phyloP scores from a whole-genome alignment of 2,888 invertebrate species.

The Agrotis segetum region DNA sequence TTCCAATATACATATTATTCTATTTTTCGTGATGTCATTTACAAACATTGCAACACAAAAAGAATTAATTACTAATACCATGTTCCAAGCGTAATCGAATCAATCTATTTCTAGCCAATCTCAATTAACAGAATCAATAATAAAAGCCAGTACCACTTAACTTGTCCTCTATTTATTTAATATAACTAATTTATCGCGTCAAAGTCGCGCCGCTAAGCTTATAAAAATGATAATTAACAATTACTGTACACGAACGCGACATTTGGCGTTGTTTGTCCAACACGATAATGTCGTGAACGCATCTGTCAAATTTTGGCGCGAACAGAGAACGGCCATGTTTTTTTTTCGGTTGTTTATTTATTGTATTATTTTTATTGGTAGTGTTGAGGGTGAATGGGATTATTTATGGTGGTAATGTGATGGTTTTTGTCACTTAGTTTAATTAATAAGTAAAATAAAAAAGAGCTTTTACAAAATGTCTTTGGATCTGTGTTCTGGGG shows the following conservation, averaged over 20 bases:
- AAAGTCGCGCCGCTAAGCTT: conserved; percentile 75
- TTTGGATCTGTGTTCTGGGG: neutral
- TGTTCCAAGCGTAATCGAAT: conserved; percentile 10
- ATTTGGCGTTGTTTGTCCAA: conserved; percentile 88
- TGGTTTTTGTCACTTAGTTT: conserved; percentile 26
- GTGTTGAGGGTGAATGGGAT: conserved; percentile 51
- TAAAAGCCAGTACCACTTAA: conserved; percentile 50
- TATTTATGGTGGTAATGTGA: conserved; percentile 28
- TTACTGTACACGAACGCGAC: conserved; percentile 78
- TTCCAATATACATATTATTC: too few relatives aligned
- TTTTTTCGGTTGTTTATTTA: conserved; percentile 56
- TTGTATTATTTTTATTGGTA: conserved; percentile 62
- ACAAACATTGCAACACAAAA: conserved; percentile 6
- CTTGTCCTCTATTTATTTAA: conserved; percentile 58
- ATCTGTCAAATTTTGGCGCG: conserved; percentile 78
- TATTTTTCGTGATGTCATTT: neutral
- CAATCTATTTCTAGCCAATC: conserved; percentile 33
- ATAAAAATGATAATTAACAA: conserved; percentile 90
- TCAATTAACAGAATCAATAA: conserved; percentile 58
- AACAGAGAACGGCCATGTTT: conserved; percentile 55
- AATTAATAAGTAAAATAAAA: conserved; percentile 15
- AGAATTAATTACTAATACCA: conserved; percentile 17
- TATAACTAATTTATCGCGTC: conserved; percentile 71
- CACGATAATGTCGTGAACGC: conserved; percentile 81
- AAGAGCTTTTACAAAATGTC: neutral